These are phyloP conservation scores for Paratrypauchen microcephalus DNA, from an alignment of 2,797 vertebrate species.

Conservation along the genomic window DNA sequence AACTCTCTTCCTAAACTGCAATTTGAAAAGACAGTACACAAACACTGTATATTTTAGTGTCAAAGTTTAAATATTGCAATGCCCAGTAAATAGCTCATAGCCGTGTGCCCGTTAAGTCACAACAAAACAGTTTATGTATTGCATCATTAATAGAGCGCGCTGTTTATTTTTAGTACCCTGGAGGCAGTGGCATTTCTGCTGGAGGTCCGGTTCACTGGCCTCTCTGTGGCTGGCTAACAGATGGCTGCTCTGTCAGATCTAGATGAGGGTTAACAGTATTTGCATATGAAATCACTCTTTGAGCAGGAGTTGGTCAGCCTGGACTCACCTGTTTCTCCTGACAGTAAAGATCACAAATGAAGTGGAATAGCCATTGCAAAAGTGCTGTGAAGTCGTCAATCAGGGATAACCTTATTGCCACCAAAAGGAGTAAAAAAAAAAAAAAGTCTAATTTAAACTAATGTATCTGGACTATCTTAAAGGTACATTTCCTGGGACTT, in stretches of 20 bases:
- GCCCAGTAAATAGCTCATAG: constrained; percentile 4
- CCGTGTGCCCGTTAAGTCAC: neutral
- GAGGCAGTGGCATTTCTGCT: constrained; percentile 41
- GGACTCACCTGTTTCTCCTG: constrained; percentile 48
- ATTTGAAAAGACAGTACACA: neutral
- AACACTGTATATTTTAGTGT: neutral
- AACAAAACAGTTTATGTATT: neutral
- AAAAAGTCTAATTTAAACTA: neutral
- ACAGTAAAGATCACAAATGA: constrained; percentile 16
- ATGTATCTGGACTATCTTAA: too few species aligned
- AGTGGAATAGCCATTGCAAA: neutral
- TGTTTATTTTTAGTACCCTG: constrained; percentile 52
- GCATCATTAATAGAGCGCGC: constrained; percentile 19
- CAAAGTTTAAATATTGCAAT: neutral
- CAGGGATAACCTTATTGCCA: neutral
- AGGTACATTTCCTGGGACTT: too few species aligned
- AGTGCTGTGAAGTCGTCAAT: neutral
- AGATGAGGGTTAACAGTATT: constrained; percentile 65
- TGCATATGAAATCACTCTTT: constrained; percentile 65
- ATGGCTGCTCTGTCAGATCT: constrained; percentile 65
- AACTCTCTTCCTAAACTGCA: neutral
- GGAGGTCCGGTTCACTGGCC: constrained; percentile 47
- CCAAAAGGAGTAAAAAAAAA: neutral
- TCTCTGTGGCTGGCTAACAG: constrained; percentile 58
- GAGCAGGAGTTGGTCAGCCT: constrained; percentile 50